A percentile compares a stretch with the other conserved stretches of the same genome.
Conservation (phyloP, 2,888 invertebrate genomes). For the Bimastos eiseni region DNA sequence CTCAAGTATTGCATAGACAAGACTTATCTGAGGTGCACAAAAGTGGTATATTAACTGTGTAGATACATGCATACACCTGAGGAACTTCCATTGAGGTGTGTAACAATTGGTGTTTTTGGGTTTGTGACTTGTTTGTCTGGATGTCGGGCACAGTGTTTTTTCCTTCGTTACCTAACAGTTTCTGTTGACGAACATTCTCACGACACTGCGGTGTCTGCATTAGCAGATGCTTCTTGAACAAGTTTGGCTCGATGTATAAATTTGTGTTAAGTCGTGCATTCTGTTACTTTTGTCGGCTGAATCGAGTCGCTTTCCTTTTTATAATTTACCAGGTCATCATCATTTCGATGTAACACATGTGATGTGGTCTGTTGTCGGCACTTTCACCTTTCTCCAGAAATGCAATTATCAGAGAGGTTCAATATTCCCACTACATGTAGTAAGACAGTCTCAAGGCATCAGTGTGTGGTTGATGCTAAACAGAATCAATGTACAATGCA, state of each 20-base stretch:
- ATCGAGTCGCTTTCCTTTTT: background rate
- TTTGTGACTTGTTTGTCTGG: background rate
- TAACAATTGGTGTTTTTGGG: background rate
- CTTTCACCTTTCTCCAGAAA: background rate
- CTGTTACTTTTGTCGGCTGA: background rate
- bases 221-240: background rate
- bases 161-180: background rate
- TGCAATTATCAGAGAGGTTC: too few relatives aligned
- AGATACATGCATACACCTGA: too few relatives aligned
- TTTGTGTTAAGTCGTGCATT: background rate
- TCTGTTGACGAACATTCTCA: background rate
- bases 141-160: background rate
- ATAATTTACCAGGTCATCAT: background rate
- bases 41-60: too few relatives aligned
- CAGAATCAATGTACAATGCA: too few relatives aligned
- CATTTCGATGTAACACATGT: background rate
- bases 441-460: too few relatives aligned
- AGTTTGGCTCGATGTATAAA: background rate
- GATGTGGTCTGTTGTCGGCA: background rate
- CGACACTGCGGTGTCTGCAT: too few relatives aligned
- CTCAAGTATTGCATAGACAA: too few relatives aligned
- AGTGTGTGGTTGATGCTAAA: too few relatives aligned
- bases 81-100: background rate
- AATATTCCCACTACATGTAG: too few relatives aligned
- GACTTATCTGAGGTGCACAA: too few relatives aligned